Evolutionary conservation across 2,797 vertebrate genomes (phyloP), one percentile per base, ranked within the genome.

Genomic region (Pangasius sanitwongsei): DNA sequence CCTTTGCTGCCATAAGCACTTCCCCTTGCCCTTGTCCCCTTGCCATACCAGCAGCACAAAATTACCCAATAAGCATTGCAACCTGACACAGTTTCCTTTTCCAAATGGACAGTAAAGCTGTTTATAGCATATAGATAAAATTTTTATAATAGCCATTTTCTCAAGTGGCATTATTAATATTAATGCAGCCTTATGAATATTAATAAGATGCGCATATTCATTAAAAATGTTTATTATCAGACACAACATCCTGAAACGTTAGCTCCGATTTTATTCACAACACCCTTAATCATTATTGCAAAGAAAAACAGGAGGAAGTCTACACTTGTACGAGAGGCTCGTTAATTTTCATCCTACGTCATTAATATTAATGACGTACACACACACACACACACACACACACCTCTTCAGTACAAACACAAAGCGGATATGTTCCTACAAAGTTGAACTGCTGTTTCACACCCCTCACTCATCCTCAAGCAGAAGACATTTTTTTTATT

Each of bases 351-450:
- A 67, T 84, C 41, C 82, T 67, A 16, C 28, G 1, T 50, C 61
- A 65, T 84, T 84, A 84, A 84, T 84, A 84, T 67, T 84, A 50
- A 84, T 61, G 28, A 44, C 11, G 20, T 37, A 61, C 57, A 18
- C 41, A 20, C 61, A 84, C 41, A 50, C 57, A 18, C 41, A 20
- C 61, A 84, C 41, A 50, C 37, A 37, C 37, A 37, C 37, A 37
- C 37, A 2, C 61, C 57, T 63, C 13, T 57, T 44, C 25, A 18
- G 53, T 16, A 57, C 16, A 59, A 59, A 82, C 78, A 82, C 50
- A 16, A 57, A 55, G 25, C 6, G 37, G 59, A 41, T 15, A 83
- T 61, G 55, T 41, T 61, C 34, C 31, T n/a, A 65, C 12, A 57
- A n/a, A n/a, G 50, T 55, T 80, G 48, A 82, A 57, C 37, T 16